A percentile compares a stretch with the other conserved stretches of the same genome.
These are phyloP conservation scores for Entelurus aequoreus DNA, from an alignment of 2,113 vertebrate genomes.

Conservation along the genomic window DNA sequence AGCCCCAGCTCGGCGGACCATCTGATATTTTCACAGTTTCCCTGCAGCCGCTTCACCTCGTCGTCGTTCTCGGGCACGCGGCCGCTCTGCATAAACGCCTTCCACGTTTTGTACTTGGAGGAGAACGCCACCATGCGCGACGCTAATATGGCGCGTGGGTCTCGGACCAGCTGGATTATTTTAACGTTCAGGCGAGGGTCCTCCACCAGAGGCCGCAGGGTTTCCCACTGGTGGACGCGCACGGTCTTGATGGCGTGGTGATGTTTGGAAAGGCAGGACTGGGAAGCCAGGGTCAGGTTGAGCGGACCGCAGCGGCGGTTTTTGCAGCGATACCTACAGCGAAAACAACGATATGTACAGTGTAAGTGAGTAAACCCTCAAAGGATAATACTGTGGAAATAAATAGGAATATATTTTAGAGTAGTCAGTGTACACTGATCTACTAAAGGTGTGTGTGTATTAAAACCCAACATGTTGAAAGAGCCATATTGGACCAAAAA, in stretches of 20 bases:
- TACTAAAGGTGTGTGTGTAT: too few relatives aligned
- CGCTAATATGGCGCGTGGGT: constrained; percentile 88
- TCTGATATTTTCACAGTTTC: constrained; percentile 88
- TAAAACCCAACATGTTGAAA: too few relatives aligned
- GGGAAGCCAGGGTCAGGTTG: constrained; percentile 84
- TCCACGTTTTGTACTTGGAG: constrained; percentile 85
- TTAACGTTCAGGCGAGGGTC: constrained; percentile 84
- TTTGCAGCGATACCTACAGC: constrained; percentile 79
- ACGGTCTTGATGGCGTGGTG: constrained; percentile 88
- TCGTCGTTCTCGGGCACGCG: constrained; percentile 78
- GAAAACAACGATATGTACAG: not conserved
- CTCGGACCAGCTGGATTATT: constrained; percentile 91
- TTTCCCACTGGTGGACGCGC: constrained; percentile 84
- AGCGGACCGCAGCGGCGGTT: constrained; percentile 85
- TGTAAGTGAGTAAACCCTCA: not conserved
- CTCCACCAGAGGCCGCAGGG: constrained; percentile 82
- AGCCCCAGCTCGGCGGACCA: constrained; percentile 84
- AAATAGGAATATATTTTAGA: too few relatives aligned
- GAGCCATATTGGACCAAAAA: too few relatives aligned
- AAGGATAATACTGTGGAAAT: not conserved
- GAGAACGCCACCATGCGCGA: constrained; percentile 94
- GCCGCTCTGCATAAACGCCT: constrained; percentile 82
- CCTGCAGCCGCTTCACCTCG: constrained; percentile 82
- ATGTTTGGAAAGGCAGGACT: constrained; percentile 82
- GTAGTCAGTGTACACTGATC: too few relatives aligned